Conservation (phyloP, 2,113 vertebrate genomes). For the Tricholaema leucomelas region DNA sequence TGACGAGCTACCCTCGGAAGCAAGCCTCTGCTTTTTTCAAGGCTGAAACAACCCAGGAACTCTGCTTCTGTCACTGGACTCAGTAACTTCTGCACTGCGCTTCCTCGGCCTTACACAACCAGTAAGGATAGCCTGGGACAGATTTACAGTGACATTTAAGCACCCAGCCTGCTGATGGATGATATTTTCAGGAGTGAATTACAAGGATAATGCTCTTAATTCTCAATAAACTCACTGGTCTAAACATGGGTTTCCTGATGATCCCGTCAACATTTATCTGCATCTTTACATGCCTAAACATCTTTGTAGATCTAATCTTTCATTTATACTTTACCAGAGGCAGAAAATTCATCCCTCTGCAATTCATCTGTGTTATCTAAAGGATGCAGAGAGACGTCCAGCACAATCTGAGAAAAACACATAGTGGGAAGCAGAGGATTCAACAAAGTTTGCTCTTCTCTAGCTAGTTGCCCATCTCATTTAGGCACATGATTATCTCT, state of each 20-base stretch:
- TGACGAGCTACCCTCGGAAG: background rate
- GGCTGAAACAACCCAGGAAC: background rate
- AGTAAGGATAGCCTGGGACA: background rate
- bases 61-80: background rate
- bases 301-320: slow-evolving; percentile 9
- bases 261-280: background rate
- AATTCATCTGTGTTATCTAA: background rate
- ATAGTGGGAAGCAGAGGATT: background rate
- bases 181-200: background rate
- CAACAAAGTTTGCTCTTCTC: background rate
- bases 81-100: background rate
- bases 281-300: slow-evolving; percentile 7
- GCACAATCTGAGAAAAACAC: background rate
- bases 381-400: background rate
- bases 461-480: background rate
- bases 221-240: slow-evolving; percentile 10
- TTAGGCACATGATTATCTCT: background rate
- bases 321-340: background rate
- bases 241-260: background rate
- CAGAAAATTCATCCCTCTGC: background rate
- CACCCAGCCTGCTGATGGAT: background rate
- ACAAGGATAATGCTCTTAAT: background rate
- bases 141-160: background rate
- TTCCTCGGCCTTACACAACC: background rate
- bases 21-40: background rate